Base-by-base conservation (phyloP, 2,888 invertebrate species). In the Harpalus rubripes region DNA sequence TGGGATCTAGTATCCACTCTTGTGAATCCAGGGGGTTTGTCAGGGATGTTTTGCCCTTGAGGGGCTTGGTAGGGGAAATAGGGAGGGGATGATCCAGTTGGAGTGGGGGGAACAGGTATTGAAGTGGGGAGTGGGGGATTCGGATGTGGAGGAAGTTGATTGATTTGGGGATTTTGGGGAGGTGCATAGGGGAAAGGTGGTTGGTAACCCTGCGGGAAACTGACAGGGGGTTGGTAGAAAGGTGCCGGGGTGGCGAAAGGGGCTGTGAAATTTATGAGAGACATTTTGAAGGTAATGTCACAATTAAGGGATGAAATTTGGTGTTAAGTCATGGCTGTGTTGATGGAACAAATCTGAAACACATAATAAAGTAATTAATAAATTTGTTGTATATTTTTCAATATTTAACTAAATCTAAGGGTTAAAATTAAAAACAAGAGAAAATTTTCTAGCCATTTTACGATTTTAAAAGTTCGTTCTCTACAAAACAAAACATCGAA, bases 11-110 rank as follows among this genome's bases (percentile, higher is more conserved):
- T 92, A 86, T 93, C 93, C 63, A 95, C 95, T 88, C 94, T 93
- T 12, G 95, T 95, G 89, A 93, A 95, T 5, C 94, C 94, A 2
- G 94, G 93, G 44, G 94, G 94, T 86, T 93, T 92, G 83, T 93
- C 92, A 0, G 93, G 92, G 16, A 74, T 44, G 10, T 41, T 81
- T 63, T 85, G 87, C n/a, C 84, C 81, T 12, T 85, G 81, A 65
- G 72, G 81, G 22, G 85, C 74, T 76, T 16, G 56, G 41, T 52
- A 52, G 44, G 44, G 44, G 44, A 12, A 52, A 12, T 52, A 52
- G 56, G 85, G 81, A 85, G 81, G 65, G 39, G 85, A 12, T 4
- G 80, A 79, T 8, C 32, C 44, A 61, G 85, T 81, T 85, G 81
- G 65, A 26, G 84, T 15, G 8, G 80, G 3, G n/a, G 86, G 32